These are phyloP conservation scores for Drosophila imparisetae DNA, from an alignment of 2,888 invertebrate genomes.

Conservation along the genomic window DNA sequence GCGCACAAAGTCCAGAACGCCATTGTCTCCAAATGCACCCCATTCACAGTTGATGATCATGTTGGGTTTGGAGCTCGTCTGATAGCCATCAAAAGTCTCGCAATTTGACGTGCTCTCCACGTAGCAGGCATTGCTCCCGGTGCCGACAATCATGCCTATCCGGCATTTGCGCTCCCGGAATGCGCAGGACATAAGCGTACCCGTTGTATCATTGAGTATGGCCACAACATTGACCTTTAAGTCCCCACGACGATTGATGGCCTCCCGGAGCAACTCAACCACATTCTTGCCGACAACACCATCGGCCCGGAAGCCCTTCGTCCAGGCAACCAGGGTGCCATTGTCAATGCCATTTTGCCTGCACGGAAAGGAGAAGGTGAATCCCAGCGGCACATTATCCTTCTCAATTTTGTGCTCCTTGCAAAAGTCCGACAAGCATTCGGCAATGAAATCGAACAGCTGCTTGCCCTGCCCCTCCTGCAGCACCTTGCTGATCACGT, in stretches of 20 bases:
- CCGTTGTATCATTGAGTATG: slow-evolving; percentile 96
- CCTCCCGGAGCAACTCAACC: slow-evolving; percentile 92
- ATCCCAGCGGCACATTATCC: slow-evolving; percentile 93
- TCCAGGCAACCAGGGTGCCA: slow-evolving; percentile 94
- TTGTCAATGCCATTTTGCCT: slow-evolving; percentile 92
- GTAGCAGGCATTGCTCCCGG: slow-evolving; percentile 97
- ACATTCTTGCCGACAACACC: slow-evolving; percentile 96
- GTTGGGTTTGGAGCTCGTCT: slow-evolving; percentile 43
- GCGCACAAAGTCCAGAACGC: slow-evolving; percentile 92
- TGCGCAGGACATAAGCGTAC: slow-evolving; percentile 96
- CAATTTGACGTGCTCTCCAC: slow-evolving; percentile 90
- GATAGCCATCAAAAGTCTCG: slow-evolving; percentile 88
- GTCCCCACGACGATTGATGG: slow-evolving; percentile 92
- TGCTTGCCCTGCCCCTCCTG: slow-evolving; percentile 94
- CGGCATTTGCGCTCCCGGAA: slow-evolving; percentile 90
- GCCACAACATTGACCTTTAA: slow-evolving; percentile 93
- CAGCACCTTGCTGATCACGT: slow-evolving; percentile 93
- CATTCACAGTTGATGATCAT: slow-evolving; percentile 97
- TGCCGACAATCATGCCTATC: slow-evolving; percentile 90
- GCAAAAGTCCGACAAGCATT: slow-evolving; percentile 94
- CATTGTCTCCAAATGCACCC: slow-evolving; percentile 98
- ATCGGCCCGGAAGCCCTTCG: slow-evolving; percentile 96
- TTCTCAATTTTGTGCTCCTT: slow-evolving; percentile 89
- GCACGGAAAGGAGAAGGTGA: slow-evolving; percentile 98
- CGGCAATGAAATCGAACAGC: slow-evolving; percentile 96